Conservation (phyloP, 2,113 vertebrate species). For the Cyprinodon tularosa region DNA sequence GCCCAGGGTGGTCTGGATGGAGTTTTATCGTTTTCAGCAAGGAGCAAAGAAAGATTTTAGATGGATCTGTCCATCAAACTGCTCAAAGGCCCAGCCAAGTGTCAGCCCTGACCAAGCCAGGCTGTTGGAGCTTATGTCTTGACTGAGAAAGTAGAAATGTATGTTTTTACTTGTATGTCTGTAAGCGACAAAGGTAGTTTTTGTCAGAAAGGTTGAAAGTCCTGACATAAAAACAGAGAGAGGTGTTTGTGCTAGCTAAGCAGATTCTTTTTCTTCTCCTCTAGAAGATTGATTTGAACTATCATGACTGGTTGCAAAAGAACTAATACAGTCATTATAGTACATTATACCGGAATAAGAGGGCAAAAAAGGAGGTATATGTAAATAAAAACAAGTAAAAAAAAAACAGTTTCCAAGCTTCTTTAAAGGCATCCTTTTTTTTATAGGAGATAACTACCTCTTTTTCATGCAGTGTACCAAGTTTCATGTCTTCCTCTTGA, state of each 20-base stretch:
- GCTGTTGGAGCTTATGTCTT: conserved; percentile 37
- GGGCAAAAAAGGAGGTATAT: no score
- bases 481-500: neutral
- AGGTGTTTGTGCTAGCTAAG: no score
- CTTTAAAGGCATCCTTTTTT: no score
- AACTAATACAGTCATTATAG: no score
- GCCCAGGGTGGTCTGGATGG: conserved; percentile 43
- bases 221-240: no score
- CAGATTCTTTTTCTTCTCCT: no score
- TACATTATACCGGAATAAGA: no score
- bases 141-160: conserved; percentile 20
- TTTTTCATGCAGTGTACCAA: neutral
- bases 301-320: no score
- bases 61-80: conserved; percentile 52
- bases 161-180: neutral
- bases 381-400: no score
- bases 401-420: no score
- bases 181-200: neutral
- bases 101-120: conserved; percentile 41
- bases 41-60: conserved; percentile 40
- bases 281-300: no score
- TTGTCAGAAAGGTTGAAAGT: neutral
- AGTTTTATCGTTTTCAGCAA: conserved; percentile 52
- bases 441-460: neutral
- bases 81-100: conserved; percentile 34